Evolutionary conservation across 2,888 invertebrate genomes (phyloP), one percentile per base, ranked within the genome.

Genomic region (Adelognathus sp.): DNA sequence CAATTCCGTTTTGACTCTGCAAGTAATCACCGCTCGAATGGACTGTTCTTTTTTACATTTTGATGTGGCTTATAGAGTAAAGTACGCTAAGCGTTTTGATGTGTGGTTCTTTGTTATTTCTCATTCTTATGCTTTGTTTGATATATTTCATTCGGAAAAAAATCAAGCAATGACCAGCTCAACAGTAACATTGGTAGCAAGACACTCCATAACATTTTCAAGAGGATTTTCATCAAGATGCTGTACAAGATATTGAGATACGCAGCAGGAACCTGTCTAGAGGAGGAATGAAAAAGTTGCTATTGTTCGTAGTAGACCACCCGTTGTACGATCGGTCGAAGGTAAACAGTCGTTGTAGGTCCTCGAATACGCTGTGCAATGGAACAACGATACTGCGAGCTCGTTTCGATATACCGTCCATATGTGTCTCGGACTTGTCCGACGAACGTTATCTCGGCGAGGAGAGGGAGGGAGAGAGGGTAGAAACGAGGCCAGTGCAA

Each of bases 281-380:
- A n/a, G 27, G 36, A 18, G 18, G 1, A 24, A 36, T n/a, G 11
- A n/a, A 61, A 36, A 69, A 70, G 58, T 29, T 44, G 24, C 33
- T 24, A 41, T 69, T 41, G 60, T 78, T 73, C 21, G 31, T 39
- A 27, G 64, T 6, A 39, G 39, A 50, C 29, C 58, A 64, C 61
- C 31, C 69, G 52, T 33, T 67, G 69, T 58, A 64, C 56, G 39
- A 31, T 60, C 14, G 50, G 58, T 67, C 54, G 41, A 58, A 54
- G 11, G 77, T 58, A 69, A 77, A 73, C 63, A 69, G 66, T 63
- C 14, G 44, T 7, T 31, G 11, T 36, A 36, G 36, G 44, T 61
- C 46, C 46, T 33, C 29, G 46, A 33, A 1, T 24, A 36, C 33
- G 24, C 63, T 16, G 4, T 46, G 36, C 24, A 36, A 24, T 64